Percentiles rank a stretch among this genome's conserved stretches.
These are phyloP conservation scores for Esox masquinongy DNA, from an alignment of 2,797 vertebrate genomes.

Conservation along the genomic window DNA sequence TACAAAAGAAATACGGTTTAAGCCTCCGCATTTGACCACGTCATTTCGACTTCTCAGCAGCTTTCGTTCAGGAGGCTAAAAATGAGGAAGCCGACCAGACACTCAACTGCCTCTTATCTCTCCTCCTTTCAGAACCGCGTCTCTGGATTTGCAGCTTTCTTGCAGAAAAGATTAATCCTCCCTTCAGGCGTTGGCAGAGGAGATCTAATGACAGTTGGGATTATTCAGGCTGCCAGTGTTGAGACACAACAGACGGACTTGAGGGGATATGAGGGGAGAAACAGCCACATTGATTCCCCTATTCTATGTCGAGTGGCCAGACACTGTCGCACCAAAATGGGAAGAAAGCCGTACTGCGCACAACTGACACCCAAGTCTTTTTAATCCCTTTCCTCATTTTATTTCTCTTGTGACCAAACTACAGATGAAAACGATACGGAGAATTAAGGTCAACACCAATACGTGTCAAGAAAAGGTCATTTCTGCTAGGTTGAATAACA, in stretches of 20 bases:
- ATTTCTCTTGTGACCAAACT: not conserved
- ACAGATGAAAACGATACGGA: not conserved
- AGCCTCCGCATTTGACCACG: conserved; percentile 13
- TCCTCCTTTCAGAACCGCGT: conserved; percentile 17
- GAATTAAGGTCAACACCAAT: not conserved
- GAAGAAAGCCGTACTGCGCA: not conserved
- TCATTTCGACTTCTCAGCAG: conserved; percentile 14
- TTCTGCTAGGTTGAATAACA: no score
- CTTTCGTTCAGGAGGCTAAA: conserved; percentile 7
- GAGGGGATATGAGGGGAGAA: not conserved
- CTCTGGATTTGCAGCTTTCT: conserved; percentile 25
- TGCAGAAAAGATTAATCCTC: conserved; percentile 25
- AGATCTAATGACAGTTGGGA: conserved; percentile 43
- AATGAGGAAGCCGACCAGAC: not conserved
- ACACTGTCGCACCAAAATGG: not conserved
- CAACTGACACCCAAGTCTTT: not conserved
- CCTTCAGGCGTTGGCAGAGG: conserved; percentile 32
- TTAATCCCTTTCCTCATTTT: not conserved
- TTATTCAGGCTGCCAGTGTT: conserved; percentile 32
- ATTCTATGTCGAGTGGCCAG: not conserved
- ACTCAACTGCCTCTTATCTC: conserved; percentile 20
- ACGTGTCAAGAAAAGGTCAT: not conserved
- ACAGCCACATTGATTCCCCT: conserved; percentile 14
- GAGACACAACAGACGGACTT: conserved; percentile 26
- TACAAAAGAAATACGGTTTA: not conserved